Evolutionary conservation across 2,888 invertebrate species (phyloP).

Genomic region (Augiades crinisus): DNA sequence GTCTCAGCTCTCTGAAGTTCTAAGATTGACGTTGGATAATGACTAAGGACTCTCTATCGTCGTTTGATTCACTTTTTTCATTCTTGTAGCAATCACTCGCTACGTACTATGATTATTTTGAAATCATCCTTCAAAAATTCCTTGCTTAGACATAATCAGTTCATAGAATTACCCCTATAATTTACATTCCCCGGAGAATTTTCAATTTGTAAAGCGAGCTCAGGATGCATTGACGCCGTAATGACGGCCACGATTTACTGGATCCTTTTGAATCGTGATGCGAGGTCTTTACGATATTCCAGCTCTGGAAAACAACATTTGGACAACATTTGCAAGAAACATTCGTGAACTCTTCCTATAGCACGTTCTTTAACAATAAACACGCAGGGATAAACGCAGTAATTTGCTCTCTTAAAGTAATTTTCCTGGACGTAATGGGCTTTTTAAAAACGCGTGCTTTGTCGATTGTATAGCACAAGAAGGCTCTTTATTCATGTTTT

Average conservation of each 20-base stretch:
- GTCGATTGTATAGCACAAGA: constrained; percentile 28
- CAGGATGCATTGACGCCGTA: constrained; percentile 40
- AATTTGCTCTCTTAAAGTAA: constrained; percentile 23
- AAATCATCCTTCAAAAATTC: not conserved
- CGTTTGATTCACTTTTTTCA: constrained; percentile 18
- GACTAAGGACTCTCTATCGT: constrained; percentile 19
- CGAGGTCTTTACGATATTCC: constrained; percentile 44
- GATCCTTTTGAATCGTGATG: constrained; percentile 49
- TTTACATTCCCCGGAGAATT: constrained; percentile 31
- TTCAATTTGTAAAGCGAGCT: constrained; percentile 31
- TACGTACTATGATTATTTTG: not conserved
- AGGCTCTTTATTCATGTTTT: constrained; percentile 37
- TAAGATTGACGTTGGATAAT: constrained; percentile 2
- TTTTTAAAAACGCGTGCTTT: constrained; percentile 21
- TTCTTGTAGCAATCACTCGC: not conserved
- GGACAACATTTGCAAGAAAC: constrained; percentile 43
- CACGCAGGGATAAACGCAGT: constrained; percentile 36
- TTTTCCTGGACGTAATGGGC: constrained; percentile 31
- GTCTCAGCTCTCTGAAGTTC: constrained; percentile 16
- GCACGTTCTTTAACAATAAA: constrained; percentile 25
- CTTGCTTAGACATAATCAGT: constrained; percentile 5
- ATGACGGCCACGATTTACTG: constrained; percentile 47
- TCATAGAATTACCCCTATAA: constrained; percentile 17
- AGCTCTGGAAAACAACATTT: constrained; percentile 40
- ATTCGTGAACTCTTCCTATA: constrained; percentile 28